phyloP scores from a whole-genome alignment of 2,113 vertebrate species.

The Pavo muticus region DNA sequence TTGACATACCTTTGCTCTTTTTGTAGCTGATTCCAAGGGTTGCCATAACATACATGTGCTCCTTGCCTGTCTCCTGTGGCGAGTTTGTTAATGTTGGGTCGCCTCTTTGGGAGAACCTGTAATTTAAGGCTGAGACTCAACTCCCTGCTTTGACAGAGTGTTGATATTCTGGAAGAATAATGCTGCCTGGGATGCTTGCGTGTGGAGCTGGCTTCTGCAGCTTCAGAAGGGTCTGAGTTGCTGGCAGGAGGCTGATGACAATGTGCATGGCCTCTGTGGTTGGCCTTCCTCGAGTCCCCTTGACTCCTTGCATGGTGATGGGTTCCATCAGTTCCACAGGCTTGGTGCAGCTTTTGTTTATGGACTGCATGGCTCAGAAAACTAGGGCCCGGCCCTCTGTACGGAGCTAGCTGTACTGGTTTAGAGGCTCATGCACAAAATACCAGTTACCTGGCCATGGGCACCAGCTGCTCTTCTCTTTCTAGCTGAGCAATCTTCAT shows the following conservation, averaged over 20 bases:
- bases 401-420: not conserved
- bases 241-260: not conserved
- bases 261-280: not conserved
- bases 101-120: not conserved
- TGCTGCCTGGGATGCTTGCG: not conserved
- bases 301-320: rapidly evolving
- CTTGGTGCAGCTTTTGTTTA: not conserved
- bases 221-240: not conserved
- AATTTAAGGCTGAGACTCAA: not conserved
- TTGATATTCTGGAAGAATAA: not conserved
- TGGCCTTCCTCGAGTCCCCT: not conserved
- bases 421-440: not conserved
- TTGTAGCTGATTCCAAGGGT: not conserved
- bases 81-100: not conserved
- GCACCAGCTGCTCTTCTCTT: not conserved
- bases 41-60: rapidly evolving
- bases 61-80: not conserved
- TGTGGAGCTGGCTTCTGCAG: not conserved
- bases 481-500: not conserved
- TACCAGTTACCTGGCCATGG: rapidly evolving
- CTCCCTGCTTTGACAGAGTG: not conserved
- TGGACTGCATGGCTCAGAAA: not conserved
- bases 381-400: not conserved
- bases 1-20: not conserved
- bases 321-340: not conserved